A percentile compares a stretch with the other conserved stretches of the same genome.
phyloP scores from a whole-genome alignment of 2,113 vertebrate species.

The Ovis canadensis region DNA sequence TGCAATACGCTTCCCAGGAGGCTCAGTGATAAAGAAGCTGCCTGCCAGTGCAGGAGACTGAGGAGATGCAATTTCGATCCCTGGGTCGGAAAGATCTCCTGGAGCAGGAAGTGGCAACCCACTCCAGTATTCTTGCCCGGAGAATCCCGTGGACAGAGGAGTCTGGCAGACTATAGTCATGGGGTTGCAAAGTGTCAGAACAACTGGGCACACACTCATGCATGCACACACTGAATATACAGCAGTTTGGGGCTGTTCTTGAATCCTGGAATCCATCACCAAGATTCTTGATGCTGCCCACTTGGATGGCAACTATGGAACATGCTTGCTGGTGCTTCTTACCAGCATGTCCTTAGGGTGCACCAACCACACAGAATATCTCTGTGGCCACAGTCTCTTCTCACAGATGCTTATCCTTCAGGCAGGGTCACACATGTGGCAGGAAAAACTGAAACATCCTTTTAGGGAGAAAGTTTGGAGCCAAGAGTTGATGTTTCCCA shows the following conservation, averaged over 20 bases:
- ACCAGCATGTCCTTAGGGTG: not conserved
- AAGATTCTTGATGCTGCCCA: not conserved
- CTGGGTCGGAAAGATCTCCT: not conserved
- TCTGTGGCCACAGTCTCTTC: not conserved
- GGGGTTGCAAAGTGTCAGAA: not conserved
- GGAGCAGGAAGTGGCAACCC: not conserved
- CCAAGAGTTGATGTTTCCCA: not conserved
- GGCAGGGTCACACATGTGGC: not conserved
- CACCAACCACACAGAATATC: not conserved
- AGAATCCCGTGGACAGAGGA: not conserved
- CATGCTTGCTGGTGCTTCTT: rapidly evolving
- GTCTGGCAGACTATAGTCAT: not conserved
- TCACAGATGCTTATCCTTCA: not conserved
- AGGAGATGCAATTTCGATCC: not conserved
- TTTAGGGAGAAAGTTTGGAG: not conserved
- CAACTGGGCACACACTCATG: not conserved
- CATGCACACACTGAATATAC: not conserved
- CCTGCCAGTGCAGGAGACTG: not conserved
- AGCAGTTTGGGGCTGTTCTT: not conserved
- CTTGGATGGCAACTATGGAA: too few relatives aligned
- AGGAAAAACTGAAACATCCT: not conserved
- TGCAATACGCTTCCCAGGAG: not conserved
- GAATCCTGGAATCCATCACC: not conserved
- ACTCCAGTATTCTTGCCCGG: not conserved
- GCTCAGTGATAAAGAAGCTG: not conserved